Percentiles rank a stretch among this genome's conserved stretches.
Conservation (phyloP, 2,797 vertebrate genomes). For the Gambusia yucatana region DNA sequence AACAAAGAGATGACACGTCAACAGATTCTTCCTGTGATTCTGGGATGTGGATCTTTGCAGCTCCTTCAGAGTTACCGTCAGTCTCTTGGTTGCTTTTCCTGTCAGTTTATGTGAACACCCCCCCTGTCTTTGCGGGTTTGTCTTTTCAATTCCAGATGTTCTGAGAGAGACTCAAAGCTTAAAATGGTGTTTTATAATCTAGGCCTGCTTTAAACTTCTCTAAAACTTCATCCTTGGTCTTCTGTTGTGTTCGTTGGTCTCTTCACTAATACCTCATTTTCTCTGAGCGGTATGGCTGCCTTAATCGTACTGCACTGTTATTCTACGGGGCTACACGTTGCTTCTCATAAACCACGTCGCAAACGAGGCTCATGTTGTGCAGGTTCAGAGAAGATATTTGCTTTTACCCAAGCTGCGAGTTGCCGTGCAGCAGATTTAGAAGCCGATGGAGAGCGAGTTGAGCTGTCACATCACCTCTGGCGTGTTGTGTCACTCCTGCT, state of each 20-base stretch:
- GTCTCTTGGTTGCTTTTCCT: neutral
- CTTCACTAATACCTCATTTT: neutral
- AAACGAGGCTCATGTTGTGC: constrained; percentile 55
- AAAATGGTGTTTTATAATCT: neutral
- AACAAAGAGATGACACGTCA: neutral
- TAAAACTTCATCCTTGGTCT: neutral
- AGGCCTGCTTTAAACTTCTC: neutral
- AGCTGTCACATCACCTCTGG: constrained; percentile 89
- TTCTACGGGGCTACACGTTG: neutral
- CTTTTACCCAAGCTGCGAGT: constrained; percentile 49
- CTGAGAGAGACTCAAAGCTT: neutral
- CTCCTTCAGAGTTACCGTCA: neutral
- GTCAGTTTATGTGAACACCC: neutral
- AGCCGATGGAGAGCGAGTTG: constrained; percentile 67
- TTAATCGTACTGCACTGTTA: neutral
- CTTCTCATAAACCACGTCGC: constrained; percentile 33
- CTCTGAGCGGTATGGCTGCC: neutral
- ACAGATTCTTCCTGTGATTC: neutral
- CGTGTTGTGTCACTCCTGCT: constrained; percentile 95
- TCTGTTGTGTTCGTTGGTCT: neutral
- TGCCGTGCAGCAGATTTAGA: constrained; percentile 61
- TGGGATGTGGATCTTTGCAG: neutral
- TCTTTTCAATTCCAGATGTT: neutral
- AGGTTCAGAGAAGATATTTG: constrained; percentile 66
- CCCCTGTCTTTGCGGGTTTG: neutral